These are phyloP conservation scores for Phalacrocorax brasilianus DNA, from an alignment of 2,113 vertebrate species.

Conservation along the genomic window DNA sequence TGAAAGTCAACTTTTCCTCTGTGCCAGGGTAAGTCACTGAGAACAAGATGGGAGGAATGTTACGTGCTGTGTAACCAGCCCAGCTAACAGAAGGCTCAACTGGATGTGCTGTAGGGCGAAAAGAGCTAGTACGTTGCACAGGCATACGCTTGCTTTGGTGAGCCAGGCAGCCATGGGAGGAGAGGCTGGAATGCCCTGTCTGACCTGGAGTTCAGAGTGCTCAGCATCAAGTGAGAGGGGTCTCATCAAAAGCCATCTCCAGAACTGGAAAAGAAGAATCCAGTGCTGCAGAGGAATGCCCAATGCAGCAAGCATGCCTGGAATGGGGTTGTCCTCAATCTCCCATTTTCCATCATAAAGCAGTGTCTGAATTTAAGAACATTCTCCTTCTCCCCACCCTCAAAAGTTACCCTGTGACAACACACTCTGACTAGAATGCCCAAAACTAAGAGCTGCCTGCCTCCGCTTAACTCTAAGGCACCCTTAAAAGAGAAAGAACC, in stretches of 20 bases:
- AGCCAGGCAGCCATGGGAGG: neutral
- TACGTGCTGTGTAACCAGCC: neutral
- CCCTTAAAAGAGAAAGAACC: constrained; percentile 9
- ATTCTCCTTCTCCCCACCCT: neutral
- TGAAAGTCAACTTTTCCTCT: neutral
- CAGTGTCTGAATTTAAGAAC: neutral
- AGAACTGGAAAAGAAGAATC: neutral
- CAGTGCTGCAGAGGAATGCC: neutral
- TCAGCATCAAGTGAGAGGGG: neutral
- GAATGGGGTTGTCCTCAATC: neutral
- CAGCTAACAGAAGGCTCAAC: neutral
- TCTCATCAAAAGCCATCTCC: neutral
- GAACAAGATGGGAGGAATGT: neutral
- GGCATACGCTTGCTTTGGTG: neutral
- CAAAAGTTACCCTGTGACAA: neutral
- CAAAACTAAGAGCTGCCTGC: neutral
- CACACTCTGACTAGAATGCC: neutral
- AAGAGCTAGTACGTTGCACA: neutral
- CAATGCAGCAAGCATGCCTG: neutral
- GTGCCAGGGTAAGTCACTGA: neutral
- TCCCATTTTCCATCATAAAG: neutral
- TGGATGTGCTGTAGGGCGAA: neutral
- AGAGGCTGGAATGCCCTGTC: neutral
- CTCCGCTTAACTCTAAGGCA: constrained; percentile 40
- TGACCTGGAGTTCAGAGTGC: neutral